These are phyloP conservation scores for Arbacia lixula DNA, from an alignment of 53 echinoderm and acorn worm genomes.

Conservation along the genomic window DNA sequence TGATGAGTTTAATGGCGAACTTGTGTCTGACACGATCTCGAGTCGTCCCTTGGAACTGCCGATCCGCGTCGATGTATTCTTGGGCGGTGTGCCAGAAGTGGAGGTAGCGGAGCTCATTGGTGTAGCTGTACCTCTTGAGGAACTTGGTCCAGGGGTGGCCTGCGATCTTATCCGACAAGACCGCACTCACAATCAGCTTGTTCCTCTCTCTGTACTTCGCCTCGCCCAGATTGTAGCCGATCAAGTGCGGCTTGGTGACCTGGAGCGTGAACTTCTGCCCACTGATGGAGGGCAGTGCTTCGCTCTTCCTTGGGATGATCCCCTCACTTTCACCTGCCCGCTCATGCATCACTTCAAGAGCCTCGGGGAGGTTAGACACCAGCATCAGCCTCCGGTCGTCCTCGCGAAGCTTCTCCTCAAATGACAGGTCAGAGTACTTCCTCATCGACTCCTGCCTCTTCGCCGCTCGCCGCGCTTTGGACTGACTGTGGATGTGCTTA, in stretches of 20 bases:
- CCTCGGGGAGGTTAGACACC: conserved; percentile 53
- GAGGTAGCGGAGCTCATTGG: conserved; percentile 67
- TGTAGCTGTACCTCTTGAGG: conserved; percentile 50
- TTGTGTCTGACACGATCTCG: conserved; percentile 49
- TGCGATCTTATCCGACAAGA: conserved; percentile 81
- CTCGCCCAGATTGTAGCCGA: conserved; percentile 73
- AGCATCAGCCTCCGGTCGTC: conserved; percentile 57
- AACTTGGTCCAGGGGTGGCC: conserved; percentile 84
- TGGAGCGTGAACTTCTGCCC: not conserved
- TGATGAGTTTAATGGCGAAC: conserved; percentile 69
- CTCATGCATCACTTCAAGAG: conserved; percentile 2
- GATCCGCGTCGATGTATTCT: conserved; percentile 67
- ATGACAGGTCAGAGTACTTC: conserved; percentile 53
- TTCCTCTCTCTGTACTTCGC: conserved; percentile 65
- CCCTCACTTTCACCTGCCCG: not conserved
- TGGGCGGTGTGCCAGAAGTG: conserved; percentile 84
- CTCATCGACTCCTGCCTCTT: not conserved
- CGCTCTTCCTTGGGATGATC: not conserved
- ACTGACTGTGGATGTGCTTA: not conserved
- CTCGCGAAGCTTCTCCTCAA: conserved; percentile 68
- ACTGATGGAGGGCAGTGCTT: conserved; percentile 3
- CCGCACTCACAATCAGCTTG: conserved; percentile 58
- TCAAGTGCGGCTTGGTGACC: conserved; percentile 66
- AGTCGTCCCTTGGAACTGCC: not conserved
- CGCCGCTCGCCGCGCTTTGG: not conserved